Evolutionary conservation across 2,113 vertebrate genomes (phyloP).

Genomic region (Oriolus oriolus): DNA sequence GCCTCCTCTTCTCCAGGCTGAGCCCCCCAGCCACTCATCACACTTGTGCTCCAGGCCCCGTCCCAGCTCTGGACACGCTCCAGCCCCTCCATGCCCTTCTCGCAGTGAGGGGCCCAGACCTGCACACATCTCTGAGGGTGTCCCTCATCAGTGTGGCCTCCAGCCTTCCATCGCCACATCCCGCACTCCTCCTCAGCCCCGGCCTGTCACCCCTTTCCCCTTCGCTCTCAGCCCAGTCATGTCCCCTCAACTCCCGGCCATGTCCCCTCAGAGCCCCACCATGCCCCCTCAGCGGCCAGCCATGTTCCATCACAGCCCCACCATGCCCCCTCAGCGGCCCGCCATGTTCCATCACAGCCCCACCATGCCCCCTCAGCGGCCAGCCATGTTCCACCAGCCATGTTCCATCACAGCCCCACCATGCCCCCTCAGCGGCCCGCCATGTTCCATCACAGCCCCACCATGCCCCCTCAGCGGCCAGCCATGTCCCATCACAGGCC

Average conservation of each 20-base stretch:
- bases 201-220: not conserved
- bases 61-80: not conserved
- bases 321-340: not conserved
- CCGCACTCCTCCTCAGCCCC: not conserved
- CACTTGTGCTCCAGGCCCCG: not conserved
- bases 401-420: not conserved
- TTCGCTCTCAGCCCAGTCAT: not conserved
- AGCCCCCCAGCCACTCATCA: not conserved
- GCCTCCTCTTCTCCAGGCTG: not conserved
- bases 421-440: fast-evolving
- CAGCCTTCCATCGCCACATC: not conserved
- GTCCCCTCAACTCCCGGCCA: not conserved
- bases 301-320: not conserved
- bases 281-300: not conserved
- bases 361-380: not conserved
- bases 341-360: too few relatives aligned
- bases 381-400: too few relatives aligned
- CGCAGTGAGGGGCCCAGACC: not conserved
- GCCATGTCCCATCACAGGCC: not conserved
- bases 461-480: fast-evolving
- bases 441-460: too few relatives aligned
- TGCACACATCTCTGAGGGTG: not conserved
- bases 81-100: not conserved
- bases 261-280: not conserved
- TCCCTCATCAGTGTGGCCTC: not conserved